Evolutionary conservation across 2,113 vertebrate genomes (phyloP).

Genomic region (Anarhynchus alexandrinus): DNA sequence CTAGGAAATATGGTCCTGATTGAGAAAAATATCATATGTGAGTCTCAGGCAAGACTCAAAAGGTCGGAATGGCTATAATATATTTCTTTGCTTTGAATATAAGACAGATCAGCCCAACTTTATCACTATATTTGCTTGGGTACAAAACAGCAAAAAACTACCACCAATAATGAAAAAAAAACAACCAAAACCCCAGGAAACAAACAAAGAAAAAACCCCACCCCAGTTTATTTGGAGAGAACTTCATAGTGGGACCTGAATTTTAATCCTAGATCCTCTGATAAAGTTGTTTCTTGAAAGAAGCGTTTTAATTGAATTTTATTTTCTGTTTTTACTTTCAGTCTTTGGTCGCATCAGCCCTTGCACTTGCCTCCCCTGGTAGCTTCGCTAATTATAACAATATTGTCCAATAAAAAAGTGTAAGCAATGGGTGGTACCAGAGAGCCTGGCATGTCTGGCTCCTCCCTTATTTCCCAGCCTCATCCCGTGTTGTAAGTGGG

Average conservation of each 20-base stretch:
- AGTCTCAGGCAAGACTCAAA: not conserved
- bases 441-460: not conserved
- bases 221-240: not conserved
- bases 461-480: not conserved
- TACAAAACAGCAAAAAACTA: not conserved
- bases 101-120: not conserved
- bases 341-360: not conserved
- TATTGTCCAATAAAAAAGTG: not conserved
- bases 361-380: not conserved
- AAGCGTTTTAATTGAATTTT: not conserved
- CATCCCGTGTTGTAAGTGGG: not conserved
- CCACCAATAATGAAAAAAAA: not conserved
- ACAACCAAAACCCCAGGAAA: not conserved
- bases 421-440: not conserved
- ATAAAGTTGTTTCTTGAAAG: not conserved
- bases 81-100: not conserved
- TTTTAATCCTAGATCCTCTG: not conserved
- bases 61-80: not conserved
- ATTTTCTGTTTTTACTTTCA: not conserved
- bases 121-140: not conserved
- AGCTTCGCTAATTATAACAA: not conserved
- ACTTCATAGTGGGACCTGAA: not conserved
- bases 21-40: not conserved
- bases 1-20: not conserved
- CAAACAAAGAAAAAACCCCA: not conserved